Percentiles rank a stretch among this genome's conserved stretches.
Evolutionary conservation across 2,888 invertebrate species (phyloP).

Genomic region (Therioaphis trifolii): DNA sequence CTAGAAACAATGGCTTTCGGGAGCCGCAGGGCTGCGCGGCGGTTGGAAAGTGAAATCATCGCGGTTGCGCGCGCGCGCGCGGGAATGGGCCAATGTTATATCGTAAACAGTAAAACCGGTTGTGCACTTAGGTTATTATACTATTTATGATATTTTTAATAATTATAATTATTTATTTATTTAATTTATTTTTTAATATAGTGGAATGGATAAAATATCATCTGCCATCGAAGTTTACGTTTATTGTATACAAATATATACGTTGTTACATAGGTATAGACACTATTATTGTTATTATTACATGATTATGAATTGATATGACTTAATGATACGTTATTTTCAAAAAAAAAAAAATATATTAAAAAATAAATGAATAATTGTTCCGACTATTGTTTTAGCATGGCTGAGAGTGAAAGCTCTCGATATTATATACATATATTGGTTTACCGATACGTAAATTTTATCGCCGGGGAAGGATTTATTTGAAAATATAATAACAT

Average conservation of each 20-base stretch:
- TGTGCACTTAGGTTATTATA: constrained; percentile 31
- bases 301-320: constrained; percentile 17
- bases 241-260: background rate
- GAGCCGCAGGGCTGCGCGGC: constrained; percentile 51
- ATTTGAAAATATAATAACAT: constrained; percentile 14
- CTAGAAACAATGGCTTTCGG: constrained; percentile 55
- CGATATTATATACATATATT: background rate
- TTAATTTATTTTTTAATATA: constrained; percentile 1
- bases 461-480: background rate
- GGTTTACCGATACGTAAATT: background rate
- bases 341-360: constrained; percentile 6
- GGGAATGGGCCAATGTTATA: constrained; percentile 37
- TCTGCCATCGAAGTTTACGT: background rate
- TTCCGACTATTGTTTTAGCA: constrained; percentile 23
- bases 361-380: background rate
- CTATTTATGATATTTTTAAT: background rate
- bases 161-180: no score
- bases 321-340: constrained; percentile 34
- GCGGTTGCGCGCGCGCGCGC: constrained; percentile 29
- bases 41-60: constrained; percentile 58
- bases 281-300: background rate
- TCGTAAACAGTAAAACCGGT: constrained; percentile 48
- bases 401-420: constrained; percentile 42
- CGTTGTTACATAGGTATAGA: background rate
- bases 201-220: constrained; percentile 9